Evolutionary conservation across 2,888 invertebrate genomes (phyloP), one percentile per base, ranked within the genome.

Genomic region (Oligia latruncula): DNA sequence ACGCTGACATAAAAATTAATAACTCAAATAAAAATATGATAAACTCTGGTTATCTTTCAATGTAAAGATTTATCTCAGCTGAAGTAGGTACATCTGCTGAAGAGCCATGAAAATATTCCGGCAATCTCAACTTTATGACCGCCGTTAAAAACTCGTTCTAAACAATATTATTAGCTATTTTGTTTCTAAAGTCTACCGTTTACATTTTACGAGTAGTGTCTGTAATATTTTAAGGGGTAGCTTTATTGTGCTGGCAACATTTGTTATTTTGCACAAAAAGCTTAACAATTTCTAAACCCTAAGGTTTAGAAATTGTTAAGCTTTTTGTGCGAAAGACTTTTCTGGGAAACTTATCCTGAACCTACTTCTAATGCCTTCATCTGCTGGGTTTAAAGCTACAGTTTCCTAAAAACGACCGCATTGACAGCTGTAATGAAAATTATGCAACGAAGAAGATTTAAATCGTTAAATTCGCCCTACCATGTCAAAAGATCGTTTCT

Each of bases 121-220:
- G 71, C 82, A 85, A 86, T 85, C 87, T 89, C 82, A 86, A 86
- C 82, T 92, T 91, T 90, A 91, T 76, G 82, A 82, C 82, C 43
- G 75, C 80, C 82, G 86, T 92, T 91, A 91, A 91, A 92, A 90
- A 90, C 88, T 90, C 90, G 83, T 90, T 77, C 77, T 43, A 89
- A 92, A 91, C 90, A 91, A 91, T 91, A 81, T 79, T 87, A 87
- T 88, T 83, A 82, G 84, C 87, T 65, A 85, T 85, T 80, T 84
- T 79, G 84, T 84, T 78, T 78, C 46, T 9, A 55, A 71, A 74
- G 49, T 83, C 46, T 70, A 78, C 71, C 83, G 62, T 86, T 84
- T 64, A 68, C 75, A 65, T 84, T 87, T 84, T 76, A 76, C 74
- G 81, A 67, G 46, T 83, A 83, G 71, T 87, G 70, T 58, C 77